Percentiles rank a stretch among this genome's conserved stretches.
Conservation (phyloP, 2,888 invertebrate species). For the Drosophila stalkeri region DNA sequence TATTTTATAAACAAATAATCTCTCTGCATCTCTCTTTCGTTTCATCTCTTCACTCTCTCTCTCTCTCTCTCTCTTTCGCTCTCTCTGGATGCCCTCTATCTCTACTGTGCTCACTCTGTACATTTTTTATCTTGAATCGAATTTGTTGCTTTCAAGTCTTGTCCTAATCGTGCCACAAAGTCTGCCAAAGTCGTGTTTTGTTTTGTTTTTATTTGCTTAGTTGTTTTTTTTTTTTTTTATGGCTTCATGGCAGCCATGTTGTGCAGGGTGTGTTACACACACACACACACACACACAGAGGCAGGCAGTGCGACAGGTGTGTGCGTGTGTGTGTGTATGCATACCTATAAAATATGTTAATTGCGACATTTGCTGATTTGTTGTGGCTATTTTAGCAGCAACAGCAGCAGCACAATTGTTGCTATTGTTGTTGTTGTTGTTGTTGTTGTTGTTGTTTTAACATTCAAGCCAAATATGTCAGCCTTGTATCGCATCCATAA, state of each 20-base stretch:
- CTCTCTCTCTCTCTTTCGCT: not conserved
- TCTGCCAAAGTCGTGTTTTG: conserved; percentile 39
- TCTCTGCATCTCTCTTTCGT: not conserved
- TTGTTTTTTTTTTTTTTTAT: conserved; percentile 36
- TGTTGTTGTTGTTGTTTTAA: conserved; percentile 33
- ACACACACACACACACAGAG: conserved; percentile 25
- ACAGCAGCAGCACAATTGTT: conserved; percentile 29
- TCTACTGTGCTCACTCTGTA: not conserved
- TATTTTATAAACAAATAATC: not conserved
- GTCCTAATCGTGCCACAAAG: conserved; percentile 43
- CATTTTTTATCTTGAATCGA: conserved; percentile 34
- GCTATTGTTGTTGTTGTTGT: conserved; percentile 20
- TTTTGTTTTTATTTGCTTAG: conserved; percentile 18
- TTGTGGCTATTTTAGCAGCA: conserved; percentile 62
- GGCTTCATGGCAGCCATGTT: conserved; percentile 60
- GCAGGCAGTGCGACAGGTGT: conserved; percentile 23
- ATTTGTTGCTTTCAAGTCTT: conserved; percentile 31
- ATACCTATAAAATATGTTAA: conserved; percentile 69
- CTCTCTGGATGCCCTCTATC: not conserved
- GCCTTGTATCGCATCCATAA: conserved; percentile 47
- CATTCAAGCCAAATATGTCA: conserved; percentile 73
- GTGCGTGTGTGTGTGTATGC: not conserved
- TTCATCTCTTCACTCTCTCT: not conserved
- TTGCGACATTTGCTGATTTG: conserved; percentile 75
- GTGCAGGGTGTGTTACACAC: conserved; percentile 55